These are phyloP conservation scores for Dorcus parallelipipedus DNA, from an alignment of 2,888 invertebrate species.

Conservation along the genomic window DNA sequence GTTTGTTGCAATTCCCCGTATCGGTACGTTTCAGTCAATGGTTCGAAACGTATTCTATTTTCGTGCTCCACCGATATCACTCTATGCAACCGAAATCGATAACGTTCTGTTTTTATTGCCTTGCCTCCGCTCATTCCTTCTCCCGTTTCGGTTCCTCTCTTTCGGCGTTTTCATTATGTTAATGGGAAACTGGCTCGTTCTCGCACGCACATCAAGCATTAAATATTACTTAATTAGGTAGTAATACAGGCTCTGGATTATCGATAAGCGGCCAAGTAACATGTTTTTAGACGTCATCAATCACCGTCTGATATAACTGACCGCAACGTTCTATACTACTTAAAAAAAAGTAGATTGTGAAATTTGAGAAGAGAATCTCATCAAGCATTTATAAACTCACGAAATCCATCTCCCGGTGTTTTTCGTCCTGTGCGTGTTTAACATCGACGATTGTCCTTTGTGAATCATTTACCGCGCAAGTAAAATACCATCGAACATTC, in stretches of 20 bases:
- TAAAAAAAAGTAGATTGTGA: too few relatives aligned
- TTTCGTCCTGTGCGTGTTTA: too few relatives aligned
- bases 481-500: background rate
- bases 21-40: conserved; percentile 16
- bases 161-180: background rate
- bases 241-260: too few relatives aligned
- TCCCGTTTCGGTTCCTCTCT: background rate
- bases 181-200: background rate
- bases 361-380: too few relatives aligned
- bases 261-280: too few relatives aligned
- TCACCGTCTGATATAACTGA: too few relatives aligned
- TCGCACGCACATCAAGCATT: background rate
- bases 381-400: too few relatives aligned
- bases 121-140: background rate
- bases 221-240: background rate
- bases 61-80: conserved; percentile 10
- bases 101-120: conserved; percentile 3
- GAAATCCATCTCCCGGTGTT: too few relatives aligned
- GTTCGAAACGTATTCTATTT: conserved; percentile 12
- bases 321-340: too few relatives aligned
- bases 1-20: conserved; percentile 9
- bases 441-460: too few relatives aligned
- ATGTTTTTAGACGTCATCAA: too few relatives aligned
- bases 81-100: conserved; percentile 8
- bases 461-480: too few relatives aligned